These are phyloP conservation scores for Scarus forsteni DNA, from an alignment of 2,797 vertebrate species.

Conservation along the genomic window DNA sequence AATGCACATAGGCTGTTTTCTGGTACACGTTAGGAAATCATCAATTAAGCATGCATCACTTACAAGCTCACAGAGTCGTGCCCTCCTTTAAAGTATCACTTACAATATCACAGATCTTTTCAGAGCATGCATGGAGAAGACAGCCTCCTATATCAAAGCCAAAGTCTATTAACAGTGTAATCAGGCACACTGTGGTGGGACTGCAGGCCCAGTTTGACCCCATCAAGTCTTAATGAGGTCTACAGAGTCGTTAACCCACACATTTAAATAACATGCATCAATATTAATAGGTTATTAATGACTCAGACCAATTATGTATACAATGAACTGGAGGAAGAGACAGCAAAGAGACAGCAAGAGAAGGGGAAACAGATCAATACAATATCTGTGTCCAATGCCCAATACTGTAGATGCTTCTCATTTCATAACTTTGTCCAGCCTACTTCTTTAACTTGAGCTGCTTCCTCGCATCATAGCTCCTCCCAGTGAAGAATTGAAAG, in stretches of 20 bases:
- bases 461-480: too few relatives aligned
- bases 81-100: constrained; percentile 28
- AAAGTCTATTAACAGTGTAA: constrained; percentile 73
- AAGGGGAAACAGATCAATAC: constrained; percentile 16
- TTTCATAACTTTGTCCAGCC: too few relatives aligned
- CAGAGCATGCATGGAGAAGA: not conserved
- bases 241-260: constrained; percentile 63
- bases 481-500: too few relatives aligned
- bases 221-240: constrained; percentile 78
- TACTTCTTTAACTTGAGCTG: too few relatives aligned
- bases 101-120: constrained; percentile 49
- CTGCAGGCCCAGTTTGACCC: constrained; percentile 65
- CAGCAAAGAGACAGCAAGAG: constrained; percentile 22
- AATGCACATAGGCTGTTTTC: not conserved
- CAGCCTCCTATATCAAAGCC: constrained; percentile 61
- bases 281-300: constrained; percentile 80
- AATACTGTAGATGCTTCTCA: too few relatives aligned
- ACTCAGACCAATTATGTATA: constrained; percentile 68
- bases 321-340: constrained; percentile 37
- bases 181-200: constrained; percentile 60
- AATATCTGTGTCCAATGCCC: too few relatives aligned
- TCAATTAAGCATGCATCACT: constrained; percentile 30
- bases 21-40: not conserved
- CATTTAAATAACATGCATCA: constrained; percentile 79
- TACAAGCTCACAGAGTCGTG: constrained; percentile 12